phyloP scores from a whole-genome alignment of 2,888 invertebrate genomes.

The Apotomis capreana region DNA sequence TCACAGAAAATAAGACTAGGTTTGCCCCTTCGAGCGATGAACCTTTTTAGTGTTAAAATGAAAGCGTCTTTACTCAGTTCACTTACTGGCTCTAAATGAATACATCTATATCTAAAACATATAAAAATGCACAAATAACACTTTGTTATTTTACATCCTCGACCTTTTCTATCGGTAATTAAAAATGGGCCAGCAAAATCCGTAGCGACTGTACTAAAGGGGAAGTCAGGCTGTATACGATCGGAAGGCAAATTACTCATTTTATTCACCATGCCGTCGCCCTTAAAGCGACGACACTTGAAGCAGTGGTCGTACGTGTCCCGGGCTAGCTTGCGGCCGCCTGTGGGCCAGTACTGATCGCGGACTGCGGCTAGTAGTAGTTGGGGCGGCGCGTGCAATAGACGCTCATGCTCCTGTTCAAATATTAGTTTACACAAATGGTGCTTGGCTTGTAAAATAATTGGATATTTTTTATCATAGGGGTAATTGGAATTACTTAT shows the following conservation, averaged over 20 bases:
- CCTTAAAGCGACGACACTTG: too few species aligned
- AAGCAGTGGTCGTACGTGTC: too few species aligned
- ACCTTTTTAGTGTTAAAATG: too few species aligned
- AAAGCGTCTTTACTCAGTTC: too few species aligned
- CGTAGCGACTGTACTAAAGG: too few species aligned
- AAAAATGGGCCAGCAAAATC: too few species aligned
- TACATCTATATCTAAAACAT: too few species aligned
- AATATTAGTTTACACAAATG: not conserved
- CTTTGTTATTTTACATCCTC: not conserved
- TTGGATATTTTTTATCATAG: conserved; percentile 2
- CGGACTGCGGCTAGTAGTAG: not conserved
- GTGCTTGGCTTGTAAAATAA: not conserved
- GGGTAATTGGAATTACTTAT: not conserved
- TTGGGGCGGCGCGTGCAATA: not conserved
- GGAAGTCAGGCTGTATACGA: too few species aligned
- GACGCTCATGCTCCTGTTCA: not conserved
- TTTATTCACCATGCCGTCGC: too few species aligned
- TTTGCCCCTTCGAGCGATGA: not conserved
- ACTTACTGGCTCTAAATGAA: too few species aligned
- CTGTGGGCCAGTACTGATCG: conserved; percentile 1
- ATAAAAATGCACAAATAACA: too few species aligned
- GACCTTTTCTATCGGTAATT: not conserved
- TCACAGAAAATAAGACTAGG: not conserved
- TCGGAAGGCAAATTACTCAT: too few species aligned
- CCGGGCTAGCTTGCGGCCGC: not conserved